Conservation (phyloP, 2,888 invertebrate species). For the Ophion obscuratus region DNA sequence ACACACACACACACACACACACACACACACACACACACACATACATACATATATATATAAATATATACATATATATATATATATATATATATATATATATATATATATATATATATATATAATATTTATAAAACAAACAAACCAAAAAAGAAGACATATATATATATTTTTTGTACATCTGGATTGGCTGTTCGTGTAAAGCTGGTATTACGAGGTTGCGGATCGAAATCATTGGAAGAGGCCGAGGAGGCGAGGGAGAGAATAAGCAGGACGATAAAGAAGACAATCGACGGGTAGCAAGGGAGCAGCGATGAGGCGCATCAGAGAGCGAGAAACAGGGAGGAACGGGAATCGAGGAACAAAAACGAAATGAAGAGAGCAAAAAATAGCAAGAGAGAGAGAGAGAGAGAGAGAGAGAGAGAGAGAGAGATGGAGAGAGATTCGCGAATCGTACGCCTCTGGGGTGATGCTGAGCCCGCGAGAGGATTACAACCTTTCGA, state of each 20-base stretch:
- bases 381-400: slow-evolving; percentile 55
- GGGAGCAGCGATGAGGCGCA: slow-evolving; percentile 53
- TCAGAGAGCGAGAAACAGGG: slow-evolving; percentile 51
- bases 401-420: slow-evolving; percentile 61
- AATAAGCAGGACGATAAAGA: slow-evolving; percentile 58
- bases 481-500: slow-evolving; percentile 78
- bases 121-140: too few species aligned
- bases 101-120: too few species aligned
- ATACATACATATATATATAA: too few species aligned
- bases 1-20: too few species aligned
- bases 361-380: slow-evolving; percentile 47
- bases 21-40: too few species aligned
- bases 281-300: slow-evolving; percentile 55
- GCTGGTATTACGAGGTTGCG: slow-evolving; percentile 45
- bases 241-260: slow-evolving; percentile 52
- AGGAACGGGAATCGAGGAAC: slow-evolving; percentile 43
- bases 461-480: slow-evolving; percentile 77
- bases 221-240: slow-evolving; percentile 66
- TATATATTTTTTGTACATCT: slow-evolving; percentile 14
- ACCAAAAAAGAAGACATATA: background rate
- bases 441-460: slow-evolving; percentile 75
- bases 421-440: slow-evolving; percentile 68
- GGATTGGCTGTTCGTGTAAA: slow-evolving; percentile 30
- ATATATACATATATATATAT: too few species aligned
- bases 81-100: too few species aligned